Percentiles rank a stretch among this genome's conserved stretches.
phyloP scores from a whole-genome alignment of 1,140 invertebrate species.

The Zaprionus davidi region DNA sequence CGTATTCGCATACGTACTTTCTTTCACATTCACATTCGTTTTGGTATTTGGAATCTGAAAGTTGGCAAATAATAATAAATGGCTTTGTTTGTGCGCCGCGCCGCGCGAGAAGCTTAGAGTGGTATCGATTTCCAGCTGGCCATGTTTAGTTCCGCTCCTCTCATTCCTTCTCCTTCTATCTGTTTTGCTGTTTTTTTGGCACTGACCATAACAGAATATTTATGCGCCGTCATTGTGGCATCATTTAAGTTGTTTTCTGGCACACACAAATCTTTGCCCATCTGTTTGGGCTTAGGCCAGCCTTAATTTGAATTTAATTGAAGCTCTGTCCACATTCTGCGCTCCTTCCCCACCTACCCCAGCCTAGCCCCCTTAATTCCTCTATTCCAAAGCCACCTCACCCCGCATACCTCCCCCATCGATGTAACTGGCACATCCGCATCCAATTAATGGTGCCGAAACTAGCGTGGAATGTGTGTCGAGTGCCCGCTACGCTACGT shows the following conservation, averaged over 20 bases:
- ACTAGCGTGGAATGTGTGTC: conserved; percentile 79
- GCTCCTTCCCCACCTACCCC: background rate
- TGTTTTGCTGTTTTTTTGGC: conserved; percentile 19
- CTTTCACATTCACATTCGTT: background rate
- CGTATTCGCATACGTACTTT: background rate
- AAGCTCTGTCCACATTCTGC: conserved; percentile 51
- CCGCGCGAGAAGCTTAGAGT: conserved; percentile 20
- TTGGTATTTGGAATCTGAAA: background rate
- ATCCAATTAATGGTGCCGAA: conserved; percentile 80
- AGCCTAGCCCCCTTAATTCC: background rate
- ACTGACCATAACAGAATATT: conserved; percentile 71
- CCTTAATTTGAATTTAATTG: conserved; percentile 81
- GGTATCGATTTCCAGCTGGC: conserved; percentile 65
- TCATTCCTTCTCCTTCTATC: background rate
- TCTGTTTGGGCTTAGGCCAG: conserved; percentile 70
- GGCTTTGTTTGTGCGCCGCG: conserved; percentile 55
- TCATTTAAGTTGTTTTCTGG: conserved; percentile 70
- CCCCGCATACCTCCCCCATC: background rate
- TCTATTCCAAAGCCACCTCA: too few species aligned
- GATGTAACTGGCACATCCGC: conserved; percentile 80
- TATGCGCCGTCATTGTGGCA: conserved; percentile 78
- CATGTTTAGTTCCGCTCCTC: conserved; percentile 51
- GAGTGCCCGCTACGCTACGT: conserved; percentile 66
- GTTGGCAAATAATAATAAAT: conserved; percentile 57
- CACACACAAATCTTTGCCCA: conserved; percentile 60